phyloP scores from a whole-genome alignment of 2,113 vertebrate species.

The Tragelaphus strepsiceros region DNA sequence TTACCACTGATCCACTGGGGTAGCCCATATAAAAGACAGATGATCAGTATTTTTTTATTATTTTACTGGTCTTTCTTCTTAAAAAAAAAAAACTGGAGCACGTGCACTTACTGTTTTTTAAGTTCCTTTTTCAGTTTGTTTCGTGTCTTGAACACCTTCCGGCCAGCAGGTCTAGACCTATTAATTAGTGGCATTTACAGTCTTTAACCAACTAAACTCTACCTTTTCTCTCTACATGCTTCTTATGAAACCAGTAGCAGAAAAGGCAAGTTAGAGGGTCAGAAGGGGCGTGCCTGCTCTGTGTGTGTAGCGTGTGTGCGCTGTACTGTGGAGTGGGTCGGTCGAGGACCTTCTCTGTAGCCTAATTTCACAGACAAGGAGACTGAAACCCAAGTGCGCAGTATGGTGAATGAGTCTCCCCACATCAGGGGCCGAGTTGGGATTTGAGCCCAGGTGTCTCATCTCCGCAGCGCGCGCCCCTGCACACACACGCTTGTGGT shows the following conservation, averaged over 20 bases:
- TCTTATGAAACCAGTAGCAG: background rate
- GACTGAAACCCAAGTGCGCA: background rate
- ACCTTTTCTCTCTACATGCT: background rate
- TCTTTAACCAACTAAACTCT: background rate
- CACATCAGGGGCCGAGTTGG: background rate
- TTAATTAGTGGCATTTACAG: background rate
- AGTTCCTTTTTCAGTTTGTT: background rate
- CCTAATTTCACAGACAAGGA: background rate
- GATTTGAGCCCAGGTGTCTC: background rate
- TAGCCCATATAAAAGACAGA: background rate
- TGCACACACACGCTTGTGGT: accelerated
- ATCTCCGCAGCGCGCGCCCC: accelerated
- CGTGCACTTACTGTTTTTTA: background rate
- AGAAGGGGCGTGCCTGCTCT: background rate
- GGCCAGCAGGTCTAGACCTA: background rate
- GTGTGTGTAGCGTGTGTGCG: accelerated
- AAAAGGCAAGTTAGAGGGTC: background rate
- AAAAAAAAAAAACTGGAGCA: background rate
- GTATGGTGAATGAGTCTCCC: background rate
- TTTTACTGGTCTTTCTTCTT: background rate
- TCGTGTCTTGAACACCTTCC: accelerated
- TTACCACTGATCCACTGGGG: background rate
- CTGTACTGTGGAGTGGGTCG: background rate
- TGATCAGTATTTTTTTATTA: background rate
- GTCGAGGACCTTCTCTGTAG: background rate